phyloP scores from a whole-genome alignment of 2,888 invertebrate species.

The Hydropsyche betteni region DNA sequence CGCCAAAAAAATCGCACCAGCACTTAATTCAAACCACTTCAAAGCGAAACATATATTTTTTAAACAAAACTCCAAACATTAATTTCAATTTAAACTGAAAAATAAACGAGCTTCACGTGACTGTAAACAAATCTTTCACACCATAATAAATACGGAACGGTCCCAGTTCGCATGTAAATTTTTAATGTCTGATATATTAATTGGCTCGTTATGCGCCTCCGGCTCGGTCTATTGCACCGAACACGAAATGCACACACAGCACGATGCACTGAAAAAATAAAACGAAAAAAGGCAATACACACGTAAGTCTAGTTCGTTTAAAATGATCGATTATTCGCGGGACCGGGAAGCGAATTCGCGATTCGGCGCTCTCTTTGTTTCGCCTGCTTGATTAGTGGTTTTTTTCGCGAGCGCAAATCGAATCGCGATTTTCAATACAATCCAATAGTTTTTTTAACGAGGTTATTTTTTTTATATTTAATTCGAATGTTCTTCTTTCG shows the following conservation, averaged over 20 bases:
- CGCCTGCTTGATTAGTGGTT: too few species aligned
- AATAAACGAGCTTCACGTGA: too few species aligned
- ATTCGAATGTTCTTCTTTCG: neutral
- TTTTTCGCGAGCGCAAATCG: neutral
- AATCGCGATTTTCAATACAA: neutral
- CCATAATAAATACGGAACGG: too few species aligned
- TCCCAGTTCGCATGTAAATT: too few species aligned
- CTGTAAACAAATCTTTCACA: too few species aligned
- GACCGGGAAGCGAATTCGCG: neutral
- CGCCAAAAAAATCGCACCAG: too few species aligned
- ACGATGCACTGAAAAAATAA: too few species aligned
- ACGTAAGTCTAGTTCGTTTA: neutral
- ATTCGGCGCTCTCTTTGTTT: neutral
- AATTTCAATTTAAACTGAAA: too few species aligned
- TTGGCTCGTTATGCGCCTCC: conserved; percentile 12
- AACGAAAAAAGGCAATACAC: neutral
- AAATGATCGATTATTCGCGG: neutral
- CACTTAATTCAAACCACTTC: too few species aligned
- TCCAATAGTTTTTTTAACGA: neutral
- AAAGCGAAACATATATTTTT: too few species aligned
- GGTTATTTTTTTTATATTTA: neutral
- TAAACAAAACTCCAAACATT: too few species aligned
- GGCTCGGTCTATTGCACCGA: neutral
- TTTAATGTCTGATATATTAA: neutral
- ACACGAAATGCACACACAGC: too few species aligned